Conservation (phyloP, 1,140 invertebrate genomes). For the Belonocnema kinseyi region DNA sequence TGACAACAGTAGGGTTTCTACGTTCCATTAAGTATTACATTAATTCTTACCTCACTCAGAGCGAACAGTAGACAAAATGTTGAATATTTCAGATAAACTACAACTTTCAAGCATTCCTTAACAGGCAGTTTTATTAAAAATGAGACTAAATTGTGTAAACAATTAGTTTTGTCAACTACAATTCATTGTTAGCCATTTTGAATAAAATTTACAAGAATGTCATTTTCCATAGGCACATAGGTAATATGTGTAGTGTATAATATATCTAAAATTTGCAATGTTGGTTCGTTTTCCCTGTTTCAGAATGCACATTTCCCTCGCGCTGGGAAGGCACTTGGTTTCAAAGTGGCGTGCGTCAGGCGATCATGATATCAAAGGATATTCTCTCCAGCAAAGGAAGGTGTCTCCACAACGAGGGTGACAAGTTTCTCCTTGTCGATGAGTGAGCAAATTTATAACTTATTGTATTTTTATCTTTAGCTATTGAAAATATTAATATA, state of each 20-base stretch:
- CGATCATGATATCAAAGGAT: conserved; percentile 86
- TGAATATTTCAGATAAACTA: too few species aligned
- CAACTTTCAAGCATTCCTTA: too few species aligned
- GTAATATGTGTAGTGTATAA: background rate
- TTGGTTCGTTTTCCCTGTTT: conserved; percentile 52
- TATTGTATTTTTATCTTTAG: conserved; percentile 12
- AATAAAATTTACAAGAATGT: background rate
- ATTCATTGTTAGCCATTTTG: too few species aligned
- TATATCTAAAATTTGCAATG: background rate
- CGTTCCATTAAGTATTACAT: too few species aligned
- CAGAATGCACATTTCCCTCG: conserved; percentile 86
- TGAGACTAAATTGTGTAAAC: too few species aligned
- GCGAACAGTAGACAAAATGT: too few species aligned
- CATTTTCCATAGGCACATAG: background rate
- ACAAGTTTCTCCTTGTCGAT: conserved; percentile 89
- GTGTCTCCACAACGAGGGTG: conserved; percentile 86
- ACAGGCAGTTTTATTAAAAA: too few species aligned
- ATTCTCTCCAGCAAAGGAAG: conserved; percentile 87
- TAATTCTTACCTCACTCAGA: too few species aligned
- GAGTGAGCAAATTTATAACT: conserved; percentile 80
- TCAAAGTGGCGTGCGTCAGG: conserved; percentile 87
- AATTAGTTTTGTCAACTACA: too few species aligned
- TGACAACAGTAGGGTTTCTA: too few species aligned
- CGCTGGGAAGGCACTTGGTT: conserved; percentile 90
- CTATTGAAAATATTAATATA: background rate